Conservation (phyloP, 92 coral and sea anemone genomes). For the Phenganax subtilis region DNA sequence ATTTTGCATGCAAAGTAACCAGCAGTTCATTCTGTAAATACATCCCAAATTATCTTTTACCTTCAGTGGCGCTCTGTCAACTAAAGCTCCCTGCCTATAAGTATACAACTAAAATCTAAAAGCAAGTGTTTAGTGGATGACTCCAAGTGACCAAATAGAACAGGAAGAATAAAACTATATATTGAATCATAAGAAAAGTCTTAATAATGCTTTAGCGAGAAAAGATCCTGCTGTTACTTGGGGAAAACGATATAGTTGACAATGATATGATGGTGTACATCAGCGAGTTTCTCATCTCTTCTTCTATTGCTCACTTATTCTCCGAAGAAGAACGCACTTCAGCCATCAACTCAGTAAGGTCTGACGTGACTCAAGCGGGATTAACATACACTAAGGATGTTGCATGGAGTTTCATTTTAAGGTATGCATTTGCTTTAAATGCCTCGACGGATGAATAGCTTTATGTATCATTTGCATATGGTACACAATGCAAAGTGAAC, state of each 20-base stretch:
- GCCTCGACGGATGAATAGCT: too few relatives aligned
- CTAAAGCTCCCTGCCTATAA: too few relatives aligned
- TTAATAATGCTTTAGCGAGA: constrained; percentile 63
- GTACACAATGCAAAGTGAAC: too few relatives aligned
- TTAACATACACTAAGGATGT: constrained; percentile 95
- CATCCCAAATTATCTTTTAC: too few relatives aligned
- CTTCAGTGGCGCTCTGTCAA: background rate
- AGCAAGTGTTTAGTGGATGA: too few relatives aligned
- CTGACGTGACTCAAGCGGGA: constrained; percentile 99
- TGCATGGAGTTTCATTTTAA: constrained; percentile 96
- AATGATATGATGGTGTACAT: constrained; percentile 83
- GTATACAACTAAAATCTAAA: too few relatives aligned
- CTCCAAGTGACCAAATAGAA: too few relatives aligned
- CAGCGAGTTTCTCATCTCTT: constrained; percentile 95
- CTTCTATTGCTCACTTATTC: constrained; percentile 87
- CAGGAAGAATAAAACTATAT: too few relatives aligned
- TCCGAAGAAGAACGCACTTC: constrained; percentile 95
- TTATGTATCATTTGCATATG: too few relatives aligned
- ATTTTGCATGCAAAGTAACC: background rate
- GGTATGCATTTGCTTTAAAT: constrained; percentile 48
- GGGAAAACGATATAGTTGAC: constrained; percentile 74
- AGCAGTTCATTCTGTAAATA: too few relatives aligned
- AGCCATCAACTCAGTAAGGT: constrained; percentile 90
- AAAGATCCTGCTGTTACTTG: constrained; percentile 73
- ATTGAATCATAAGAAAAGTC: too few relatives aligned